Evolutionary conservation across 2,113 vertebrate genomes (phyloP).

Genomic region (Centropus unirufus): DNA sequence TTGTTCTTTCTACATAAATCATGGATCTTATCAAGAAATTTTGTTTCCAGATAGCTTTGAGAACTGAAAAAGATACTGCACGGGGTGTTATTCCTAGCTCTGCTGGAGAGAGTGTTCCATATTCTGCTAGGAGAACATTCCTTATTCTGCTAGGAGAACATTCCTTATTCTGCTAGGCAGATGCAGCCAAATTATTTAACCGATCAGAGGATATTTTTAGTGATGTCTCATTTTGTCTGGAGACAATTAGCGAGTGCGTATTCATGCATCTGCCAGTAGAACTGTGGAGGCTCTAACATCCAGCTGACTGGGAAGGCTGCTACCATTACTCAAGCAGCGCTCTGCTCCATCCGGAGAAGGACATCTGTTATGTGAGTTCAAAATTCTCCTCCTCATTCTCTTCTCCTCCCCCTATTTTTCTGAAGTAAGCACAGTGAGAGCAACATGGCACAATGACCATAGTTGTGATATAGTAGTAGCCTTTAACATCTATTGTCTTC

Average conservation of each 20-base stretch:
- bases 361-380: background rate
- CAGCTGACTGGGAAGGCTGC: background rate
- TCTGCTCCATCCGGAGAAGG: background rate
- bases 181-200: conserved; percentile 24
- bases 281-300: background rate
- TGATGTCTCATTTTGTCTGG: background rate
- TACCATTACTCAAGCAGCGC: background rate
- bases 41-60: background rate
- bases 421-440: background rate
- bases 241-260: background rate
- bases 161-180: background rate
- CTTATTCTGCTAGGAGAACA: background rate
- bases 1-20: conserved; percentile 35
- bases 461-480: background rate
- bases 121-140: background rate
- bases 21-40: background rate
- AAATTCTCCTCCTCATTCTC: background rate
- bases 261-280: background rate
- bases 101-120: background rate
- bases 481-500: background rate
- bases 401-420: background rate
- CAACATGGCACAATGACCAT: background rate
- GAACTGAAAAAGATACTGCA: conserved; percentile 7
- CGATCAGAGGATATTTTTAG: conserved; percentile 35
- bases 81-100: background rate